Evolutionary conservation across 2,113 vertebrate species (phyloP).

Genomic region (Ibidorhyncha struthersii): DNA sequence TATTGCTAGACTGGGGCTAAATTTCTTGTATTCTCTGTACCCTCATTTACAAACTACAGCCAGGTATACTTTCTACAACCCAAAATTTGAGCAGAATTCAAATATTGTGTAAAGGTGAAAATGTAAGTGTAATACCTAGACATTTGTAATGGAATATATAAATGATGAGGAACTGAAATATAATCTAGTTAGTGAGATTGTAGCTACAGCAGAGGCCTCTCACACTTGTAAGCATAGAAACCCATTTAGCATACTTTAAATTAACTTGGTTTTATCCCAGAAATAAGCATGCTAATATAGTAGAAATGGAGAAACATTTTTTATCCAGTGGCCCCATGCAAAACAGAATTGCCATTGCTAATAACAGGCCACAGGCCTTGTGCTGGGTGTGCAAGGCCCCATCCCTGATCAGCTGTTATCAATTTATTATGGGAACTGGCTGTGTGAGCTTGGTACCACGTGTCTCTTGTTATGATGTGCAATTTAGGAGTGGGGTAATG

Average conservation of each 20-base stretch:
- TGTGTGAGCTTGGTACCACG: rapidly evolving
- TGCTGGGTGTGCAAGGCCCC: background rate
- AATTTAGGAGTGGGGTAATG: background rate
- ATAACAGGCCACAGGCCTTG: background rate
- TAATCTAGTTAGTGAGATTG: background rate
- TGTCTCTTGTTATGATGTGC: background rate
- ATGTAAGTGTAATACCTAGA: background rate
- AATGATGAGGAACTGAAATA: background rate
- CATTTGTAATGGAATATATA: background rate
- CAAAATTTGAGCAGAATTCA: background rate
- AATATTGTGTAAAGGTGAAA: background rate
- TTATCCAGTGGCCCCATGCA: background rate
- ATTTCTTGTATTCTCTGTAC: background rate
- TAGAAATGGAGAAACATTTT: background rate
- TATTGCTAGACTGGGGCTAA: background rate
- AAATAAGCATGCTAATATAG: background rate
- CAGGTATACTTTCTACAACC: background rate
- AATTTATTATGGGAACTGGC: background rate
- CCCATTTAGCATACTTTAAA: background rate
- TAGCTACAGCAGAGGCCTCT: background rate
- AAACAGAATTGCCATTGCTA: background rate
- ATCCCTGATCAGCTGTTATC: background rate
- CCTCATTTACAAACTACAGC: background rate
- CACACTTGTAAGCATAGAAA: background rate
- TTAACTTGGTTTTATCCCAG: background rate